Conservation (phyloP, 2,888 invertebrate species). For the Lepidonotus clava region DNA sequence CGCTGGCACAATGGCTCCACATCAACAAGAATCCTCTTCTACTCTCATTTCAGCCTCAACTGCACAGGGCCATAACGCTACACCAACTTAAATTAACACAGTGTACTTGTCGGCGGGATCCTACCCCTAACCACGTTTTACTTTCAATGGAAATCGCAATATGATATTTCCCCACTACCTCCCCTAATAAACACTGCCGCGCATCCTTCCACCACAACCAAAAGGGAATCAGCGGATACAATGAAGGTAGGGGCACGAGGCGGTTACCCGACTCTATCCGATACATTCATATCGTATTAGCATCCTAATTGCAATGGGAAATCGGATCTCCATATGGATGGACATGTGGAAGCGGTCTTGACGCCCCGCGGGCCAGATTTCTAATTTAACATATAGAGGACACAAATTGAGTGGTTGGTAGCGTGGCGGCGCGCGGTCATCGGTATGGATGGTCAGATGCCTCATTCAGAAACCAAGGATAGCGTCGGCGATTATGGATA, state of each 20-base stretch:
- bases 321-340: constrained; percentile 54
- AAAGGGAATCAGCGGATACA: too few relatives aligned
- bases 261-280: background rate
- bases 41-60: too few relatives aligned
- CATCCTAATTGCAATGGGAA: constrained; percentile 53
- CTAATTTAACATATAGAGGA: constrained; percentile 47
- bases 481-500: background rate
- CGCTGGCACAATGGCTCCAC: too few relatives aligned
- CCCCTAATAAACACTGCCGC: too few relatives aligned
- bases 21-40: too few relatives aligned
- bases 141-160: too few relatives aligned
- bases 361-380: background rate
- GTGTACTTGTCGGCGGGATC: too few relatives aligned
- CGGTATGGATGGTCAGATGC: background rate
- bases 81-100: too few relatives aligned
- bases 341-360: background rate
- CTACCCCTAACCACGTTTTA: too few relatives aligned
- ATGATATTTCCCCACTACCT: too few relatives aligned
- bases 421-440: background rate
- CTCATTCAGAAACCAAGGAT: background rate
- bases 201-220: too few relatives aligned
- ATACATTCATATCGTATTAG: constrained; percentile 49
- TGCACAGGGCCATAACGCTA: too few relatives aligned
- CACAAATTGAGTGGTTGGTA: background rate
- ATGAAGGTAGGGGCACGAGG: background rate